These are phyloP conservation scores for Acanthurus tractus DNA, from an alignment of 2,797 vertebrate species.

Conservation along the genomic window DNA sequence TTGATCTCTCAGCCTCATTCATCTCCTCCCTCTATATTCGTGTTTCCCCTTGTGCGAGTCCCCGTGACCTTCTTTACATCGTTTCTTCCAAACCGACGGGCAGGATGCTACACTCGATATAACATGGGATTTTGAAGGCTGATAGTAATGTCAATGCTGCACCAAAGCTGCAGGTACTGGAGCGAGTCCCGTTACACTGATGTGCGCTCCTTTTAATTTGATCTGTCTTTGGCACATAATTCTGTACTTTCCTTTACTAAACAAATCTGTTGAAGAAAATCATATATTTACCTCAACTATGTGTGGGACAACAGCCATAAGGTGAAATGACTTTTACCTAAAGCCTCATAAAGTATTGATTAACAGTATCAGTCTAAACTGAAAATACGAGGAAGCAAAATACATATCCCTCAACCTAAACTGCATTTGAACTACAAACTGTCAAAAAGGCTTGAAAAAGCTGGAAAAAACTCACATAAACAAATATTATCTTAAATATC, in stretches of 20 bases:
- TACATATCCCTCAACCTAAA: not conserved
- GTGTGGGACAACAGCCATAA: too few species aligned
- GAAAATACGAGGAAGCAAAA: not conserved
- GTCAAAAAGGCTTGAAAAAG: not conserved
- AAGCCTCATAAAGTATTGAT: not conserved
- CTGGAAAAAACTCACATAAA: not conserved
- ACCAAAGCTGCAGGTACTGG: not conserved
- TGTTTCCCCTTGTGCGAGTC: conserved; percentile 31
- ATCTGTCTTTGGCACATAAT: not conserved
- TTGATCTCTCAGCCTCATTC: conserved; percentile 36
- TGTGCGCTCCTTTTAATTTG: not conserved
- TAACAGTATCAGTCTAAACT: not conserved
- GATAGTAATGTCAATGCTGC: not conserved
- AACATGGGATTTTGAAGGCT: conserved; percentile 15
- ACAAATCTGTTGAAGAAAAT: not conserved
- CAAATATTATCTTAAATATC: not conserved
- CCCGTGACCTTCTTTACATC: conserved; percentile 49
- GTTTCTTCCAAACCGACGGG: conserved; percentile 9
- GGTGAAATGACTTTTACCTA: not conserved
- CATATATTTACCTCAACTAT: not conserved
- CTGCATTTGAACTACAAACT: not conserved
- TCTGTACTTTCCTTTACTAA: not conserved
- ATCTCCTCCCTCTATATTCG: conserved; percentile 27
- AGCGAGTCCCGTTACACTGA: not conserved
- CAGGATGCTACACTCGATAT: conserved; percentile 15